These are phyloP conservation scores for Gadopsis bispinosus DNA, from an alignment of 2,797 vertebrate species.

Conservation along the genomic window DNA sequence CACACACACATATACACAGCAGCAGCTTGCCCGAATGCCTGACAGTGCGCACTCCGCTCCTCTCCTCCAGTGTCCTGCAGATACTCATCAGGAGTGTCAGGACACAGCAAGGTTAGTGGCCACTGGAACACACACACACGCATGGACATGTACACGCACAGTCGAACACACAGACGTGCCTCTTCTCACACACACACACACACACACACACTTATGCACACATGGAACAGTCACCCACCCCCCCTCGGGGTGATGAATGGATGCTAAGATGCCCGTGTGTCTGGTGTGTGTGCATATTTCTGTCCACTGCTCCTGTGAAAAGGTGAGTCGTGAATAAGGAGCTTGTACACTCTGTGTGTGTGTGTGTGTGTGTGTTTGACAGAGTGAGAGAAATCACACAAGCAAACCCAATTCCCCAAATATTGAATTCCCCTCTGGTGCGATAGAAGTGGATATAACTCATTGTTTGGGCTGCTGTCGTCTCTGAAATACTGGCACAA, in stretches of 20 bases:
- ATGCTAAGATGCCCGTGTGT: conserved; percentile 85
- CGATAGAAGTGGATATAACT: conserved; percentile 58
- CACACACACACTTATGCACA: conserved; percentile 65
- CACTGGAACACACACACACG: conserved; percentile 88
- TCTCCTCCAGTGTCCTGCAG: conserved; percentile 99
- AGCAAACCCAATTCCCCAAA: conserved; percentile 73
- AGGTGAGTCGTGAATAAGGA: conserved; percentile 75
- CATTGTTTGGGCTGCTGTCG: conserved; percentile 67
- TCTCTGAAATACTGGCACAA: conserved; percentile 72
- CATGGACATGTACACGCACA: conserved; percentile 62
- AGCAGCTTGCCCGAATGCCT: conserved; percentile 92
- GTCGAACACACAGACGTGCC: conserved; percentile 32
- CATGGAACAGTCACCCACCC: conserved; percentile 83
- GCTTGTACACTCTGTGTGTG: conserved; percentile 30
- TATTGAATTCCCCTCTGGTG: conserved; percentile 65
- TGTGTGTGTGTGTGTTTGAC: conserved; percentile 9
- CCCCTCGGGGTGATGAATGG: conserved; percentile 92
- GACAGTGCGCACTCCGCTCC: conserved; percentile 91
- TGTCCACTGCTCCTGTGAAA: conserved; percentile 58
- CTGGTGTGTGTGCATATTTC: conserved; percentile 57
- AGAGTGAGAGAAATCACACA: conserved; percentile 22
- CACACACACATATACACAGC: conserved; percentile 38
- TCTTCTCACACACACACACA: conserved; percentile 72
- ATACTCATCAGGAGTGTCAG: conserved; percentile 99
- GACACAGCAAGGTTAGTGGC: conserved; percentile 99